Conservation (phyloP, 2,888 invertebrate genomes). For the Scotopteryx bipunctaria region DNA sequence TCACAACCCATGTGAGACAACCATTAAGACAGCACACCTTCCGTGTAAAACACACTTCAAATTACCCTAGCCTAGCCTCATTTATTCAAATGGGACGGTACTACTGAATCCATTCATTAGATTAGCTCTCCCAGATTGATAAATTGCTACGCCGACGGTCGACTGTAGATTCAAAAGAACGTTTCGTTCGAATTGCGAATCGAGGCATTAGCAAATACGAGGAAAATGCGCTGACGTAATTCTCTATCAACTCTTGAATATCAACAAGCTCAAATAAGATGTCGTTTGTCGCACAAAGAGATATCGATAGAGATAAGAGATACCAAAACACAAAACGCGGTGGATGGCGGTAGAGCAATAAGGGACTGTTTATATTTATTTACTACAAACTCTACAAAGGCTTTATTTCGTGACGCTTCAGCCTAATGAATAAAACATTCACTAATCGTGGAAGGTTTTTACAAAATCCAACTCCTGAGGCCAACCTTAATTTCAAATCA, state of each 20-base stretch:
- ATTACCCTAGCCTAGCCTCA: conserved; percentile 18
- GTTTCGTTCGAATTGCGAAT: conserved; percentile 31
- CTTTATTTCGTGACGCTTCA: conserved; percentile 42
- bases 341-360: conserved; percentile 25
- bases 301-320: conserved; percentile 36
- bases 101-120: conserved; percentile 28
- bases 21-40: conserved; percentile 16
- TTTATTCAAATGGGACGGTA: conserved; percentile 23
- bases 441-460: conserved; percentile 40
- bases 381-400: conserved; percentile 36
- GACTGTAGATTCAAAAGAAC: conserved; percentile 27
- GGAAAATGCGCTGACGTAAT: conserved; percentile 44
- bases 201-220: conserved; percentile 27
- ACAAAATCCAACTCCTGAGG: conserved; percentile 31
- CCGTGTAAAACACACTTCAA: conserved; percentile 20
- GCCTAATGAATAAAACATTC: conserved; percentile 50
- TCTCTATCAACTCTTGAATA: conserved; percentile 38
- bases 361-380: conserved; percentile 38
- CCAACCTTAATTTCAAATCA: conserved; percentile 27
- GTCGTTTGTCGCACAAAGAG: conserved; percentile 36
- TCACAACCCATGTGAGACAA: conserved; percentile 30
- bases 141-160: conserved; percentile 19
- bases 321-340: conserved; percentile 33
- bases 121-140: conserved; percentile 27
- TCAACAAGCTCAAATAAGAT: conserved; percentile 41